A percentile compares a stretch with the other conserved stretches of the same genome.
phyloP scores from a whole-genome alignment of 2,797 vertebrate species.

The Brotula barbata region DNA sequence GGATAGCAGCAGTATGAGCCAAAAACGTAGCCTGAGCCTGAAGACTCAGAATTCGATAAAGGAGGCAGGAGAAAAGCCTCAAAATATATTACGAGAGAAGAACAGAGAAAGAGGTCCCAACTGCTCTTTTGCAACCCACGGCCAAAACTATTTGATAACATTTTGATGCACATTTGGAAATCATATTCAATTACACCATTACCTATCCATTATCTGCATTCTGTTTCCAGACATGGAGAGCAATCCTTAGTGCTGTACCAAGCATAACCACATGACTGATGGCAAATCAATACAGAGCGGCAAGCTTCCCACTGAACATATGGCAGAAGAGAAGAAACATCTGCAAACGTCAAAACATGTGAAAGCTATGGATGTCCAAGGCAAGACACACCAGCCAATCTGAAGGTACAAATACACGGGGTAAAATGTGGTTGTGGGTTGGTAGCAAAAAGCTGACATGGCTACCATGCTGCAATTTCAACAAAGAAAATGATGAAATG shows the following conservation, averaged over 20 bases:
- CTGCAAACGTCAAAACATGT: slow-evolving; percentile 49
- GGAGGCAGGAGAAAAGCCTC: too few species aligned
- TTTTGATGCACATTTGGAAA: slow-evolving; percentile 5
- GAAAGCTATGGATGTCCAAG: slow-evolving; percentile 33
- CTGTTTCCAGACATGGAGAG: slow-evolving; percentile 66
- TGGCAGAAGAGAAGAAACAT: slow-evolving; percentile 49
- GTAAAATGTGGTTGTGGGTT: not conserved
- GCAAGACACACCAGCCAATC: slow-evolving; percentile 17
- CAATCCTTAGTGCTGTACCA: slow-evolving; percentile 69
- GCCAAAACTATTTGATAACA: not conserved
- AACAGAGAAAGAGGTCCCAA: too few species aligned
- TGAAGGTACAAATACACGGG: slow-evolving; percentile 11
- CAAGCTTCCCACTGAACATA: slow-evolving; percentile 52
- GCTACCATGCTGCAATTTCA: slow-evolving; percentile 20
- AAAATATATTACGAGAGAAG: too few species aligned
- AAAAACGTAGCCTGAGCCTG: too few species aligned
- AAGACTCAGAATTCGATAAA: too few species aligned
- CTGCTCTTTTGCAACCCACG: not conserved
- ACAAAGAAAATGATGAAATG: slow-evolving; percentile 28
- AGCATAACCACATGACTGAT: slow-evolving; percentile 73
- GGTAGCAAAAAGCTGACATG: slow-evolving; percentile 17
- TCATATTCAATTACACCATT: slow-evolving; percentile 54
- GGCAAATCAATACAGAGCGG: slow-evolving; percentile 78
- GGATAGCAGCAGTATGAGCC: not conserved
- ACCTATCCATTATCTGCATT: slow-evolving; percentile 73